Base-by-base conservation (phyloP, 1,140 invertebrate genomes). In the Drosophila burlai region DNA sequence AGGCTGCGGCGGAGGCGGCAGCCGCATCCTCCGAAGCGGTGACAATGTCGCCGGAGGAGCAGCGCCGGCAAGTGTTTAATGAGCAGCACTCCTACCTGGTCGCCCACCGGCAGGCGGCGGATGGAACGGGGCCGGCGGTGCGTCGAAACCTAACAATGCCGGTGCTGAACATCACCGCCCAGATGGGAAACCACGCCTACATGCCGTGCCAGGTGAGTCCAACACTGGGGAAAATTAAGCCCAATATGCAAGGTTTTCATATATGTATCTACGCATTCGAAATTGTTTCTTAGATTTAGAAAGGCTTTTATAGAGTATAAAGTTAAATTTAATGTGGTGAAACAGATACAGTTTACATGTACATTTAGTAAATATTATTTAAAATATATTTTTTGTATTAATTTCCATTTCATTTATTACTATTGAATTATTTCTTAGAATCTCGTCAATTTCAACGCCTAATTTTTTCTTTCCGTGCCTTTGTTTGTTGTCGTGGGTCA, bases 141-240 rank as follows among this genome's bases (percentile, higher is more conserved):
- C 78, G 67, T 21, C 72, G 68, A 31, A 90, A 90, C 76, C 85
- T 90, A 43, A 90, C 85, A 85, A 85, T 90, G 81, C 85, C 85
- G 9, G 85, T 90, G 81, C 85, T 90, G 52, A 98, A 98, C 94
- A 96, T 97, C 92, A 97, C 97, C 47, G 96, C 96, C 58, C 97
- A 97, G 93, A 94, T 97, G 80, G 97, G 97, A 76, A 97, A 96
- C 38, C 96, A 97, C 93, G 97, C 97, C 75, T 97, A 97, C 93
- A 94, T 98, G 79, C 96, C 97, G 47, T 98, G 97, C 94, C 97
- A 96, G 94, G 96, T 97, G 68, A 90, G 85, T 65, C n/a, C 4
- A 29, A 13, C 61, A 52, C 66, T 16, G 4, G 0, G 11, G 26
- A 24, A 26, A 54, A 29, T 52, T 0, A 18, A 31, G 2, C 0